These are phyloP conservation scores for Noturus placidus DNA, from an alignment of 2,113 vertebrate genomes.

Conservation along the genomic window DNA sequence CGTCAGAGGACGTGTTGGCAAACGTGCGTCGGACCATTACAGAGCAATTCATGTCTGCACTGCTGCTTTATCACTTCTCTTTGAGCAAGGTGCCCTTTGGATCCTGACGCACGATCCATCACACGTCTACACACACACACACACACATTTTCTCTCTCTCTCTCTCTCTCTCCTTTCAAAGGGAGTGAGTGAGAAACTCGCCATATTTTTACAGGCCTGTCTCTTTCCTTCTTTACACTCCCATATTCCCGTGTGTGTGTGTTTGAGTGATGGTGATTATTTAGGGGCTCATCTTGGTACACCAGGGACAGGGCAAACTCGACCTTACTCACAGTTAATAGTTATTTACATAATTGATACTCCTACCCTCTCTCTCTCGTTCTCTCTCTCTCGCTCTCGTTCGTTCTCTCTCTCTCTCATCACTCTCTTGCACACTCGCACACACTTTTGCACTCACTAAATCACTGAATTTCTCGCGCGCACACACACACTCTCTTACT, in stretches of 20 bases:
- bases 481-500: neutral
- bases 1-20: neutral
- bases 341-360: slow-evolving; percentile 34
- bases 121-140: neutral
- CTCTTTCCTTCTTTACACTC: neutral
- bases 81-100: neutral
- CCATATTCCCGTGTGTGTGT: neutral
- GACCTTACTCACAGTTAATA: neutral
- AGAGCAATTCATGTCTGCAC: neutral
- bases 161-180: neutral
- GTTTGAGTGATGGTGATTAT: slow-evolving; percentile 29
- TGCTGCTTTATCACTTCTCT: neutral
- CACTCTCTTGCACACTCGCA: neutral
- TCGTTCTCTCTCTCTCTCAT: no score
- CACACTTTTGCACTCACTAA: neutral
- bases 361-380: neutral
- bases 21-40: neutral
- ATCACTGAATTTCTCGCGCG: no score
- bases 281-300: neutral
- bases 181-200: neutral
- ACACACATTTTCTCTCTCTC: slow-evolving; percentile 1
- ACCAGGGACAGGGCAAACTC: neutral
- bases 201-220: no score
- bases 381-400: neutral
- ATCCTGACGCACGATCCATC: neutral